These are phyloP conservation scores for Corynorhinus townsendii DNA, from an alignment of 2,113 vertebrate genomes.

Conservation along the genomic window DNA sequence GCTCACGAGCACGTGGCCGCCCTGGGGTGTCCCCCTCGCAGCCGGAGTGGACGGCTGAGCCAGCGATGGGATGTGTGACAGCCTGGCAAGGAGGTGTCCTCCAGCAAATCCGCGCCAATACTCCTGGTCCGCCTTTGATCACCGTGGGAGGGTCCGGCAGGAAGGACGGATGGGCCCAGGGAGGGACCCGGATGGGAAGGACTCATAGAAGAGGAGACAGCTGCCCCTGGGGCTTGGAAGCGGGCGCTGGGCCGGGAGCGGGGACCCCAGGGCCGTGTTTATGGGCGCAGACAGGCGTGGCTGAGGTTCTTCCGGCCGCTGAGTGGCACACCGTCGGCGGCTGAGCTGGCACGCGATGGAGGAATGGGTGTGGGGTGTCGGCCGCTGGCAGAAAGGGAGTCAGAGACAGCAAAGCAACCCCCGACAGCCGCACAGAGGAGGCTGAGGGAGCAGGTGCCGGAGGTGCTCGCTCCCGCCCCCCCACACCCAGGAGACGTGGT, in stretches of 20 bases:
- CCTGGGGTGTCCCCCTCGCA: not conserved
- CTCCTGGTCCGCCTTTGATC: not conserved
- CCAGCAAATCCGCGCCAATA: not conserved
- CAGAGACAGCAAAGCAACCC: not conserved
- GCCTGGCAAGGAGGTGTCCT: not conserved
- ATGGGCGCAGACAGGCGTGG: not conserved
- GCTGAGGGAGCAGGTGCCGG: no score
- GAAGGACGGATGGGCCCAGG: no score
- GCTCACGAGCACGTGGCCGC: not conserved
- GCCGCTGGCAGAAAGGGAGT: not conserved
- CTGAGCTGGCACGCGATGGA: not conserved
- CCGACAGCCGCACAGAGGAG: not conserved
- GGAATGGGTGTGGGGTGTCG: not conserved
- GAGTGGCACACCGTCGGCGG: not conserved
- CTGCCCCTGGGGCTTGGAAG: not conserved
- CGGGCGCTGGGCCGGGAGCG: not conserved
- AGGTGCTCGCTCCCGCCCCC: no score
- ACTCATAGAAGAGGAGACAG: not conserved
- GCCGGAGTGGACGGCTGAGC: not conserved
- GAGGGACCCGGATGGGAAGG: not conserved
- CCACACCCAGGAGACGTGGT: not conserved
- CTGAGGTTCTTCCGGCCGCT: not conserved
- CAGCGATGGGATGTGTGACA: not conserved
- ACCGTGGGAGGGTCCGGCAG: not conserved
- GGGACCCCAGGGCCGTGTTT: not conserved